These are phyloP conservation scores for Mastomys coucha DNA, from an alignment of 2,113 vertebrate species.

Conservation along the genomic window DNA sequence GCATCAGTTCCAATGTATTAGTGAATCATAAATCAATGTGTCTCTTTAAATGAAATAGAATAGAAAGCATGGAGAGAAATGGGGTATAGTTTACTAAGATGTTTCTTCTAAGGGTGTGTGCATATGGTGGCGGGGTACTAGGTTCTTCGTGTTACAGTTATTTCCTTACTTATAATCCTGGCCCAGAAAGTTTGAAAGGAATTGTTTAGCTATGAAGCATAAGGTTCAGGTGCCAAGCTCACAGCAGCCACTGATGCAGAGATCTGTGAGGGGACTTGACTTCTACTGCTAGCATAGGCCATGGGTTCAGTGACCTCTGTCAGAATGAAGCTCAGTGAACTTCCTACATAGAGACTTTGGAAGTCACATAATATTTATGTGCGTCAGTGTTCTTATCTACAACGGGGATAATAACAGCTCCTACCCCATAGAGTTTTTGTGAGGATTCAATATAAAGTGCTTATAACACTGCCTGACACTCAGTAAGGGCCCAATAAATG, in stretches of 20 bases:
- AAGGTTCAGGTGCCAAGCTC: not conserved
- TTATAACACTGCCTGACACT: constrained; percentile 14
- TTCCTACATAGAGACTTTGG: constrained; percentile 39
- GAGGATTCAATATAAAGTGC: constrained; percentile 56
- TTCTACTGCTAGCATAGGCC: not conserved
- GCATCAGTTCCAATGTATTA: not conserved
- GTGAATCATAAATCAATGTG: not conserved
- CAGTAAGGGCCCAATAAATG: constrained; percentile 42
- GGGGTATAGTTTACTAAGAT: not conserved
- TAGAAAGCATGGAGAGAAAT: constrained; percentile 7
- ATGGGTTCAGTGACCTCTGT: not conserved
- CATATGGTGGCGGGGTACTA: not conserved
- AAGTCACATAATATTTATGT: constrained; percentile 50
- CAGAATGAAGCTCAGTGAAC: not conserved
- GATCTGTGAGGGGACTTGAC: not conserved
- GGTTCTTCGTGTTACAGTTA: not conserved
- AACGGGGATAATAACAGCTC: constrained; percentile 7
- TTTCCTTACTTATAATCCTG: not conserved
- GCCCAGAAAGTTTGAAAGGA: constrained; percentile 30
- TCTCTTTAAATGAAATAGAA: not conserved
- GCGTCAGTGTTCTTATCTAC: constrained; percentile 49
- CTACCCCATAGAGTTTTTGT: constrained; percentile 23
- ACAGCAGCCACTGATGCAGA: not conserved
- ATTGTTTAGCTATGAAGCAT: not conserved
- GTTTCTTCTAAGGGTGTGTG: not conserved